Evolutionary conservation across 2,888 invertebrate genomes (phyloP), one percentile per base, ranked within the genome.

Genomic region (Spatulosminthurus flaviceps): DNA sequence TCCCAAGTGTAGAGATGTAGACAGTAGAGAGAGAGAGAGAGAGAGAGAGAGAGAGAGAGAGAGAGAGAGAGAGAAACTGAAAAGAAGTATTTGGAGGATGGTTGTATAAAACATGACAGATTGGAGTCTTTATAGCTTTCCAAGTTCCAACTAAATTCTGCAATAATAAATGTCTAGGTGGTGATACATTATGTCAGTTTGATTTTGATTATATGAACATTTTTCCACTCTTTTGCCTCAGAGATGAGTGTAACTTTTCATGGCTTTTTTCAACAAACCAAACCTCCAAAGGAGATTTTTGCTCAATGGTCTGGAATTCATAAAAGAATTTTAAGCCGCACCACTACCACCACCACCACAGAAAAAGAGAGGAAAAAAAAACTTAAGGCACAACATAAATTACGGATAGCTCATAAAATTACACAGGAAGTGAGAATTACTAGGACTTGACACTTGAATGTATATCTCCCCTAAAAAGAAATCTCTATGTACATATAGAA

Each of bases 81-180:
- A n/a, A 16, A 13, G 51, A n/a, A 11, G 19, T 51, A 51, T 1
- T 2, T 51, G 51, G 51, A 51, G 51, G 51, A 51, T 51, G 51
- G 51, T 19, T 51, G 16, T 51, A 51, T 51, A 51, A 41, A 28
- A 64, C 72, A 78, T 73, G 73, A 78, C 72, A 70, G 70, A 78
- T 72, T 73, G 72, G 61, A 72, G 72, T 78, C 72, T 78, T 78
- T 78, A 78, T 78, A 72, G 71, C 72, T 64, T 78, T 34, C 67
- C 66, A 29, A 61, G 42, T 42, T 72, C n/a, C 41, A 66, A 73
- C 29, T 72, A 41, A 72, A 67, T 77, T 71, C 70, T 73, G 66
- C 78, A 78, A 73, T 73, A 41, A 64, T 78, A 78, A 78, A 78
- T 72, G 78, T 78, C 78, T 73, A 73, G 60, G 71, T 60, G 72